phyloP scores from a whole-genome alignment of 2,797 vertebrate species.

The Sebastes diaconus region DNA sequence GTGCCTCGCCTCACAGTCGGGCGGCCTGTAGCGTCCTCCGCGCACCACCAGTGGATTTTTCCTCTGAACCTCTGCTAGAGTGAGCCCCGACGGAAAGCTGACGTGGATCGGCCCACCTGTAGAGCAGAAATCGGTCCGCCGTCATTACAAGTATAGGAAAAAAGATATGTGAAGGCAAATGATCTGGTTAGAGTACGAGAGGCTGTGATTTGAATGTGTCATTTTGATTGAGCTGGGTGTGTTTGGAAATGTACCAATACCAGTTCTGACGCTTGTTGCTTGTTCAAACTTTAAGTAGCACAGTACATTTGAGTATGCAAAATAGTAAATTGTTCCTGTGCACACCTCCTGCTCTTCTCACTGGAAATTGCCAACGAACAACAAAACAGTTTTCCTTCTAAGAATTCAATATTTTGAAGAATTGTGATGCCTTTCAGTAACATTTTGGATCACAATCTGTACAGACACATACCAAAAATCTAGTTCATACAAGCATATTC shows the following conservation, averaged over 20 bases:
- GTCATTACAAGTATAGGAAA: background rate
- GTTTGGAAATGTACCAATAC: background rate
- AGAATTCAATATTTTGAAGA: background rate
- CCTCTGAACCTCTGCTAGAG: constrained; percentile 71
- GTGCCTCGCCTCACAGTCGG: constrained; percentile 81
- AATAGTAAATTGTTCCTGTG: background rate
- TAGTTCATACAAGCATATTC: background rate
- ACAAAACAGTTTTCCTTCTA: background rate
- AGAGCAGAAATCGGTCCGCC: background rate
- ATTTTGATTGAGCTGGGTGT: background rate
- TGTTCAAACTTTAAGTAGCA: background rate
- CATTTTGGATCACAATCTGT: background rate
- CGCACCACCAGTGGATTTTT: constrained; percentile 84
- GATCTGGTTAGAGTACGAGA: background rate
- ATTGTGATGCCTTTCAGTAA: background rate
- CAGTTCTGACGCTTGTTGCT: background rate
- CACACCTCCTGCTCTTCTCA: background rate
- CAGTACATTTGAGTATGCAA: background rate
- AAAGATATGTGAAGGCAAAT: constrained; percentile 13
- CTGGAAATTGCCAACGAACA: background rate
- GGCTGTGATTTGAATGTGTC: background rate
- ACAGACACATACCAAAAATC: background rate
- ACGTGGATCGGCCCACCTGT: constrained; percentile 86
- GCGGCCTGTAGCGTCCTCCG: constrained; percentile 84
- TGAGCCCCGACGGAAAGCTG: constrained; percentile 80